These are phyloP conservation scores for Carollia perspicillata DNA, from an alignment of 2,113 vertebrate species.

Conservation along the genomic window DNA sequence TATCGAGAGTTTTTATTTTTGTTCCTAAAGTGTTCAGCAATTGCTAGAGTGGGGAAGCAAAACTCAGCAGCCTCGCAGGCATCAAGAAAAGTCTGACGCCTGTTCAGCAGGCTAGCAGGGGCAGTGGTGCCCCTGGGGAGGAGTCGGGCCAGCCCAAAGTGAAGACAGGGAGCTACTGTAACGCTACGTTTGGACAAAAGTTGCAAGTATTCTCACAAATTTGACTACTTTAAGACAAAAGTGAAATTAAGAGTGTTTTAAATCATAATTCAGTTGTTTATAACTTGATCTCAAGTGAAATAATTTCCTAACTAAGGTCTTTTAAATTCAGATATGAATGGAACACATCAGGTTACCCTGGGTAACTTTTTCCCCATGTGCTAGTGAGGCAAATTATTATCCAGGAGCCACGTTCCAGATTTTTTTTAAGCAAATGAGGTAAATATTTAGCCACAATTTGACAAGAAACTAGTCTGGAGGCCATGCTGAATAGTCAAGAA, in stretches of 20 bases:
- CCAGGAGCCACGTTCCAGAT: background rate
- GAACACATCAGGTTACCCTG: background rate
- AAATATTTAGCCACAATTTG: background rate
- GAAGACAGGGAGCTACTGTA: no score
- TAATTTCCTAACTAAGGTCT: background rate
- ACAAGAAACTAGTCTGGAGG: background rate
- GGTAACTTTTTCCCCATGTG: background rate
- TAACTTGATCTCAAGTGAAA: background rate
- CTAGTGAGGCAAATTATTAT: background rate
- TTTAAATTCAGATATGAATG: background rate
- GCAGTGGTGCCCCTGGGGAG: background rate
- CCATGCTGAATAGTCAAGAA: background rate
- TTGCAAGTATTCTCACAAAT: background rate
- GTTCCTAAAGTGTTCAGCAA: background rate
- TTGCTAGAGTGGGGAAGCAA: background rate
- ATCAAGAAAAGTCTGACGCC: background rate
- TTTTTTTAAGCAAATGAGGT: background rate
- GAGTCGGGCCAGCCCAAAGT: no score
- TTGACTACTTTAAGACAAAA: background rate
- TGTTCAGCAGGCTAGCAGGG: background rate
- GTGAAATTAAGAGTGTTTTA: background rate
- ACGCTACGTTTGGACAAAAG: background rate
- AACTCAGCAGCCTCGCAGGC: background rate
- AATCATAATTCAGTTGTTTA: background rate
- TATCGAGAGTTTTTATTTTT: background rate